Conservation (phyloP, 2,113 vertebrate genomes). For the Smithornis capensis region DNA sequence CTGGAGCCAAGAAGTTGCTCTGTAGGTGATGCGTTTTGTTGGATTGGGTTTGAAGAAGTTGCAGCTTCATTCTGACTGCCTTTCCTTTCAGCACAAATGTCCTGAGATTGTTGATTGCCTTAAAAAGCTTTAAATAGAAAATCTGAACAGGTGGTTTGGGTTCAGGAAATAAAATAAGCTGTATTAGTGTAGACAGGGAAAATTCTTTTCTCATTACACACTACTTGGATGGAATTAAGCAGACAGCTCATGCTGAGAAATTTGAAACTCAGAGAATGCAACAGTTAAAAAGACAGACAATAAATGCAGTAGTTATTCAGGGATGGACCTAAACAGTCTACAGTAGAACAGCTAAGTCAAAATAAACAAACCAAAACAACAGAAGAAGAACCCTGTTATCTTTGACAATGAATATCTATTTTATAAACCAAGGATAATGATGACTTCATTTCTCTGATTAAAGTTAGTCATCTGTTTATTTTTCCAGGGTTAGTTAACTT, state of each 20-base stretch:
- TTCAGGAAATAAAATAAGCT: slow-evolving; percentile 71
- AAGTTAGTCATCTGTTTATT: slow-evolving; percentile 89
- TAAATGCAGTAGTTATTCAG: slow-evolving; percentile 51
- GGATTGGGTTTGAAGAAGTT: neutral
- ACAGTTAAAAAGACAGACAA: slow-evolving; percentile 66
- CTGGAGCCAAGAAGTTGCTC: neutral
- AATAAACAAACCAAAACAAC: slow-evolving; percentile 36
- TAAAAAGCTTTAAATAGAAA: slow-evolving; percentile 62
- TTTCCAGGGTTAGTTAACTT: slow-evolving; percentile 87
- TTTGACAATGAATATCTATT: slow-evolving; percentile 66
- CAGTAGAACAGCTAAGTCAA: slow-evolving; percentile 38
- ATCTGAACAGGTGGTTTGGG: slow-evolving; percentile 75
- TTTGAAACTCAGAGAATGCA: slow-evolving; percentile 70
- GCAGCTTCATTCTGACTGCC: neutral
- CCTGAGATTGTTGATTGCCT: slow-evolving; percentile 30
- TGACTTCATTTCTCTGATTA: slow-evolving; percentile 90
- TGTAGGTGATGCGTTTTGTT: neutral
- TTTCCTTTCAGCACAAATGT: slow-evolving; percentile 31
- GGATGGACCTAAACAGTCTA: slow-evolving; percentile 44
- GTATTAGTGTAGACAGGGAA: slow-evolving; percentile 67
- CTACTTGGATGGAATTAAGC: slow-evolving; percentile 69
- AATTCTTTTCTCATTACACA: slow-evolving; percentile 74
- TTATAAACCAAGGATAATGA: slow-evolving; percentile 88
- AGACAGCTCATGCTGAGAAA: slow-evolving; percentile 80
- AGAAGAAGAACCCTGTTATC: neutral